phyloP scores from a whole-genome alignment of 2,888 invertebrate species.

The Eupithecia centaureata region DNA sequence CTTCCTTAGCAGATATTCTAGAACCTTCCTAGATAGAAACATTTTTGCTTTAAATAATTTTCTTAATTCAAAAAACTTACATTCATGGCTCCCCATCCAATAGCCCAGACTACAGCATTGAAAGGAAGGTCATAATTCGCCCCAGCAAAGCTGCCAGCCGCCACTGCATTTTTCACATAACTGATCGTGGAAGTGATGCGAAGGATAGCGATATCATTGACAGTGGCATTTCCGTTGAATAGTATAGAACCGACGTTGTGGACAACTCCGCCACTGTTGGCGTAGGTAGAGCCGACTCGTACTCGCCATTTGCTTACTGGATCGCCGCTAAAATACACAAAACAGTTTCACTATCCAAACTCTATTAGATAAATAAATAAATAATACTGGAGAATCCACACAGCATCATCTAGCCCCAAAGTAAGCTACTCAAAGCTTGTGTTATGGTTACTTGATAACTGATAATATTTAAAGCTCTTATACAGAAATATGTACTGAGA shows the following conservation, averaged over 20 bases:
- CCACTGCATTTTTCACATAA: slow-evolving; percentile 6
- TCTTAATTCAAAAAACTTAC: slow-evolving; percentile 9
- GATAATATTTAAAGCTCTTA: too few species aligned
- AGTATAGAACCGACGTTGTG: not conserved
- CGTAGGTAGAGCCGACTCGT: slow-evolving; percentile 8
- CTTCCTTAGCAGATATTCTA: not conserved
- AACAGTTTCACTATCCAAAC: not conserved
- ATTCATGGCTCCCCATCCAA: slow-evolving; percentile 11
- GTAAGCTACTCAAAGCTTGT: too few species aligned
- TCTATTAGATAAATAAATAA: not conserved
- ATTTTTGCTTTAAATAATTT: not conserved
- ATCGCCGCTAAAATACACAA: slow-evolving; percentile 36
- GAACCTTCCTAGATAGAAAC: not conserved
- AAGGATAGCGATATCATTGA: slow-evolving; percentile 3
- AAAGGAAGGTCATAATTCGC: slow-evolving; percentile 7
- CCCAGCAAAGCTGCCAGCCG: slow-evolving; percentile 6
- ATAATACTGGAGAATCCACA: too few species aligned
- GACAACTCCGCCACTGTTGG: slow-evolving; percentile 7
- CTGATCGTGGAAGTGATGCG: not conserved
- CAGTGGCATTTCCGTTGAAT: not conserved
- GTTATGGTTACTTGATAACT: too few species aligned
- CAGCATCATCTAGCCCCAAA: too few species aligned
- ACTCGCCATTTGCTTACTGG: slow-evolving; percentile 16
- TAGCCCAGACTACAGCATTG: slow-evolving; percentile 9
- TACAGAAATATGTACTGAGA: not conserved